Conservation (phyloP, 2,888 invertebrate species). For the Silvanus unidentatus region DNA sequence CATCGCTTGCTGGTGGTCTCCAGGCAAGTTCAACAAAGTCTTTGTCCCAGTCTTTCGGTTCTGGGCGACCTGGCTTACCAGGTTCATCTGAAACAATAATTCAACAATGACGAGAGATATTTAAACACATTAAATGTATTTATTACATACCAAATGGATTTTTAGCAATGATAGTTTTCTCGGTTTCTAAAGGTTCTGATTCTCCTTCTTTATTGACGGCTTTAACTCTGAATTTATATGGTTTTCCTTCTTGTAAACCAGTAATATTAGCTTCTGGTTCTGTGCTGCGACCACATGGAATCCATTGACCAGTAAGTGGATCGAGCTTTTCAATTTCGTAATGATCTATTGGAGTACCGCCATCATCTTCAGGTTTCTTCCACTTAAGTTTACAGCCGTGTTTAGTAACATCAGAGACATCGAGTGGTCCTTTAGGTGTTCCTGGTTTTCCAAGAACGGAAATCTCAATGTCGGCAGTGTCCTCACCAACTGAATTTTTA, state of each 20-base stretch:
- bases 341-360: constrained; percentile 88
- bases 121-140: neutral
- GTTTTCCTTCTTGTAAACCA: constrained; percentile 89
- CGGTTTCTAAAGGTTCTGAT: constrained; percentile 92
- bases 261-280: constrained; percentile 79
- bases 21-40: constrained; percentile 94
- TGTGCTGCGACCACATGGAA: constrained; percentile 80
- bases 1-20: constrained; percentile 85
- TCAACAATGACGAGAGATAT: neutral
- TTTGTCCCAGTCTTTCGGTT: constrained; percentile 90
- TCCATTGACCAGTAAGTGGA: constrained; percentile 87
- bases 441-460: constrained; percentile 73
- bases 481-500: constrained; percentile 88
- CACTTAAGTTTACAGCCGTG: constrained; percentile 87
- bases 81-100: constrained; percentile 70
- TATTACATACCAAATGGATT: constrained; percentile 85
- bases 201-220: constrained; percentile 98
- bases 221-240: constrained; percentile 96
- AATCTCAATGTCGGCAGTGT: constrained; percentile 85
- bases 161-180: constrained; percentile 91
- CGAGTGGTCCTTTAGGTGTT: constrained; percentile 79
- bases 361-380: constrained; percentile 94
- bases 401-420: constrained; percentile 83
- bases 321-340: constrained; percentile 95
- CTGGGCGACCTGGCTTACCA: constrained; percentile 84